These are phyloP conservation scores for Mugil cephalus DNA, from an alignment of 2,113 vertebrate species.

Conservation along the genomic window DNA sequence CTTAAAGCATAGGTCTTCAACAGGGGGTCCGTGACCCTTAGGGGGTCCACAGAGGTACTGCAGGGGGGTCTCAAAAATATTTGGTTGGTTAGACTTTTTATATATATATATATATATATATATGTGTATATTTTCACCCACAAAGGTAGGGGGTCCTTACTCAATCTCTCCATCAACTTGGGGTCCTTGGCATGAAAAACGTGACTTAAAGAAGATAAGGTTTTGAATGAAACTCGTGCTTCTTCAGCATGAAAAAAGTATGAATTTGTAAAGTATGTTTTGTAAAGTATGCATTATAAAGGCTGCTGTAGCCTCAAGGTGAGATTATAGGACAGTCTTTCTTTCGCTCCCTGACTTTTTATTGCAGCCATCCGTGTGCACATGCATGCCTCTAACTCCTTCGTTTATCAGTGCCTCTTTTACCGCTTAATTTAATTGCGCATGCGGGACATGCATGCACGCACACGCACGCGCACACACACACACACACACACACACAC, in stretches of 20 bases:
- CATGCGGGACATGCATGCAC: slow-evolving; percentile 1
- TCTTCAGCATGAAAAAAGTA: background rate
- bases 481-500: no score
- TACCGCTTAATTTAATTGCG: background rate
- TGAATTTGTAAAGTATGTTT: background rate
- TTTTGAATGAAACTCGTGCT: background rate
- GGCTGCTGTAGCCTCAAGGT: background rate
- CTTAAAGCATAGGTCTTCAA: no score
- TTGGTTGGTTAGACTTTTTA: no score
- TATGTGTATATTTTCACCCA: no score
- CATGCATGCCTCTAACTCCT: background rate
- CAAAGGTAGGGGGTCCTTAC: no score
- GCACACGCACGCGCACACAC: slow-evolving; percentile 11
- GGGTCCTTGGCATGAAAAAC: no score
- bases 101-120: no score
- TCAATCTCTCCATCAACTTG: no score
- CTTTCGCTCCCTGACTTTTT: background rate
- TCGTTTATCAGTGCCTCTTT: background rate
- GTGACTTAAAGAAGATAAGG: no score
- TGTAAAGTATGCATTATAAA: background rate
- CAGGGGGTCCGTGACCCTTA: no score
- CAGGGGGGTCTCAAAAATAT: no score
- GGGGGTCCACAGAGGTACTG: no score
- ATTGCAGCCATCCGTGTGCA: background rate
- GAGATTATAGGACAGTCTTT: background rate